Conservation (phyloP, 2,113 vertebrate genomes). For the Chionomys nivalis region DNA sequence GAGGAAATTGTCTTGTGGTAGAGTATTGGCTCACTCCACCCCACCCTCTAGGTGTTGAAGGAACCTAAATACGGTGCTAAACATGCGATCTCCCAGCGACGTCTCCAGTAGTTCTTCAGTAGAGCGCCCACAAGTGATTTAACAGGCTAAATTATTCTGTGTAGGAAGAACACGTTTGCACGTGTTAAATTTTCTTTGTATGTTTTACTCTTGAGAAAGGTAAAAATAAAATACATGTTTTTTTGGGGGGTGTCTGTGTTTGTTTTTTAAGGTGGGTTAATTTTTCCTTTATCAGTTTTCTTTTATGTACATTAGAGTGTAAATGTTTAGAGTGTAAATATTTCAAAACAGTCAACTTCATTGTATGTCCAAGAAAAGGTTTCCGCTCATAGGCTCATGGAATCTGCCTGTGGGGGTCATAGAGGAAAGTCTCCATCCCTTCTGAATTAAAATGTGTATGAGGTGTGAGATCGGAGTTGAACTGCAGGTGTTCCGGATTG, state of each 20-base stretch:
- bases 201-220: background rate
- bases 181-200: background rate
- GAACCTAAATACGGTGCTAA: background rate
- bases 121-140: background rate
- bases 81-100: background rate
- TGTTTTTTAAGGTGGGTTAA: background rate
- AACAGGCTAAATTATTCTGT: slow-evolving; percentile 2
- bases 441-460: background rate
- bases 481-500: background rate
- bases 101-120: background rate
- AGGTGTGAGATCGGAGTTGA: background rate
- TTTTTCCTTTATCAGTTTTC: background rate
- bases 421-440: background rate
- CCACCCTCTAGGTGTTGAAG: background rate
- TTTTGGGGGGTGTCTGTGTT: background rate
- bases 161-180: background rate
- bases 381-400: background rate
- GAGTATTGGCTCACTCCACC: background rate
- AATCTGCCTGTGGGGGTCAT: background rate
- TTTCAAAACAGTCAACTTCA: slow-evolving; percentile 23
- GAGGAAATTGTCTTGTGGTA: background rate
- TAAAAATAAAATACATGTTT: slow-evolving; percentile 9
- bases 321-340: background rate
- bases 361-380: background rate
- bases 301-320: background rate